A percentile compares a stretch with the other conserved stretches of the same genome.
phyloP scores from a whole-genome alignment of 2,888 invertebrate genomes.

The Melanotus villosus region DNA sequence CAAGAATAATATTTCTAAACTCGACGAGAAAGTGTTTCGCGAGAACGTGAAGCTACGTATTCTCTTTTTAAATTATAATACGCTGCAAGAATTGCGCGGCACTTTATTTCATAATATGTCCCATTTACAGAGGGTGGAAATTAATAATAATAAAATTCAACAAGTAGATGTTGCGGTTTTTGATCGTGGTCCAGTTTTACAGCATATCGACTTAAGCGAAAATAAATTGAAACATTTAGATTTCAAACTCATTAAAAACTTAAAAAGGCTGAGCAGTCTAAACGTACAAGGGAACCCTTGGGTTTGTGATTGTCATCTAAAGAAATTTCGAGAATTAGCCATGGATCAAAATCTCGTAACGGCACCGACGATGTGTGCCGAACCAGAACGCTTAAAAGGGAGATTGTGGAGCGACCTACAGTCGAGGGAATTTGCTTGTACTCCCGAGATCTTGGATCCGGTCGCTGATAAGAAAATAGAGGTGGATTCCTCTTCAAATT shows the following conservation, averaged over 20 bases:
- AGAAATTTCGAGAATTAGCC: slow-evolving; percentile 84
- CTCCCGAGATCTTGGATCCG: slow-evolving; percentile 81
- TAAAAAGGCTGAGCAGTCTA: slow-evolving; percentile 80
- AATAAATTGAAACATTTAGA: slow-evolving; percentile 80
- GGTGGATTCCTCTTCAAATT: slow-evolving; percentile 75
- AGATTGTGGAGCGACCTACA: slow-evolving; percentile 81
- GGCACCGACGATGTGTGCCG: slow-evolving; percentile 80
- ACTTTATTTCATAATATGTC: slow-evolving; percentile 70
- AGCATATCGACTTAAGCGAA: slow-evolving; percentile 78
- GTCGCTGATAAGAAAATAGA: slow-evolving; percentile 74
- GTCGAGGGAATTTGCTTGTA: slow-evolving; percentile 85
- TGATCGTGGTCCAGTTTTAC: slow-evolving; percentile 75
- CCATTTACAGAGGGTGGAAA: slow-evolving; percentile 81
- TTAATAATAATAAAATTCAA: slow-evolving; percentile 82
- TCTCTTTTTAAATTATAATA: slow-evolving; percentile 82
- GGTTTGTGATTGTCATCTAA: slow-evolving; percentile 89
- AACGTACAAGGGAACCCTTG: slow-evolving; percentile 87
- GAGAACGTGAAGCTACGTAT: slow-evolving; percentile 81
- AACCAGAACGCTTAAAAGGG: slow-evolving; percentile 78
- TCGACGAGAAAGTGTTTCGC: slow-evolving; percentile 80
- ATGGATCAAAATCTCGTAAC: slow-evolving; percentile 82
- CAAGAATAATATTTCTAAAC: slow-evolving; percentile 76
- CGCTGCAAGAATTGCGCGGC: slow-evolving; percentile 78
- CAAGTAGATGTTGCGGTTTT: slow-evolving; percentile 81
- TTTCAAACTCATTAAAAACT: slow-evolving; percentile 75